Evolutionary conservation across 2,888 invertebrate species (phyloP).

Genomic region (Carabus problematicus): DNA sequence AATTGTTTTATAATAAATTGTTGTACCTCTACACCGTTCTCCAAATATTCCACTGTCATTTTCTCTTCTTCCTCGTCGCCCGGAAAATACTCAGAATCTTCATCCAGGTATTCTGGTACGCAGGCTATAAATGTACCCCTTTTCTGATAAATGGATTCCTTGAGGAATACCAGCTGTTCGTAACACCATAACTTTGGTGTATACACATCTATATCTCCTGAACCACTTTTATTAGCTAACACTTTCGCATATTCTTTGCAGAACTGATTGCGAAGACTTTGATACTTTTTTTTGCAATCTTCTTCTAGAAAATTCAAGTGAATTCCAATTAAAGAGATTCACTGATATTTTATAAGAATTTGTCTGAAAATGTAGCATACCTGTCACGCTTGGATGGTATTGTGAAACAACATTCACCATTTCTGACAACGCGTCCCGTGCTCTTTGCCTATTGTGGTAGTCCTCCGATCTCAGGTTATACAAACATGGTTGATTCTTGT

Average conservation of each 20-base stretch:
- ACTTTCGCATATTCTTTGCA: conserved; percentile 8
- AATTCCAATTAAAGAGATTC: not conserved
- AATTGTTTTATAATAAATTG: not conserved
- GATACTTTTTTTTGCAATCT: conserved; percentile 17
- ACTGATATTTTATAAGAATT: not conserved
- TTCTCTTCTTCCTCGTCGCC: conserved; percentile 6
- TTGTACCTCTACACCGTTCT: conserved; percentile 4
- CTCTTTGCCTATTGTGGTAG: conserved; percentile 12
- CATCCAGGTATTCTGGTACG: not conserved
- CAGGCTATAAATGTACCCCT: too few relatives aligned
- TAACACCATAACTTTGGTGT: conserved; percentile 12
- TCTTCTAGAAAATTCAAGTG: not conserved
- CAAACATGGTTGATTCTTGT: not conserved
- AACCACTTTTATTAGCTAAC: not conserved
- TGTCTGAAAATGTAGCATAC: not conserved
- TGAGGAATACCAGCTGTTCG: not conserved
- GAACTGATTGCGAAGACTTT: conserved; percentile 7
- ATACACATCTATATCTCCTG: not conserved
- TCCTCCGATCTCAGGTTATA: conserved; percentile 4
- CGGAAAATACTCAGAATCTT: conserved; percentile 1
- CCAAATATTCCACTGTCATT: conserved; percentile 3
- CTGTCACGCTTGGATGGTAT: not conserved
- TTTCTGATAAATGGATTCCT: not conserved
- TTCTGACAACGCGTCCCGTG: not conserved
- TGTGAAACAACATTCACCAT: conserved; percentile 11